phyloP scores from a whole-genome alignment of 2,888 invertebrate genomes.

The Tachystola acroxantha region DNA sequence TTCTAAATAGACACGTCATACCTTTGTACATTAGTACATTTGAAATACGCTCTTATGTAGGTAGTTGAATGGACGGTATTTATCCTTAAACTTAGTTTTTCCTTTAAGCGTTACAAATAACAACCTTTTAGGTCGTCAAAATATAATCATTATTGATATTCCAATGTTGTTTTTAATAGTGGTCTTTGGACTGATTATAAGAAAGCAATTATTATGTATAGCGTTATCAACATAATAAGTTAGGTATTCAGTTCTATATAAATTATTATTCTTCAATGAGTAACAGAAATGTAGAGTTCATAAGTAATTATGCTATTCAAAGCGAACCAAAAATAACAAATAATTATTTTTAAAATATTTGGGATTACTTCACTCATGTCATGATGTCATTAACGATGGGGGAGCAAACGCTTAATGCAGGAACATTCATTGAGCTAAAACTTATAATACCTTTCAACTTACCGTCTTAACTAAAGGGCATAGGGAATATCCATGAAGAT shows the following conservation, averaged over 20 bases:
- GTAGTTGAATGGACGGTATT: neutral
- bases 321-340: too few relatives aligned
- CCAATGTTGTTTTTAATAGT: slow-evolving; percentile 1
- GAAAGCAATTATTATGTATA: neutral
- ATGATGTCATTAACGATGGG: too few relatives aligned
- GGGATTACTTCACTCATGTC: too few relatives aligned
- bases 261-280: too few relatives aligned
- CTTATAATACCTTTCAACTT: neutral
- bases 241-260: neutral
- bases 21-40: slow-evolving; percentile 3
- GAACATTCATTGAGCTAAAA: too few relatives aligned
- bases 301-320: too few relatives aligned
- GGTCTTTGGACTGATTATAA: neutral
- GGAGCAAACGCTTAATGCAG: too few relatives aligned
- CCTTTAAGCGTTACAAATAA: too few relatives aligned
- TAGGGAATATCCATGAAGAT: slow-evolving; percentile 51
- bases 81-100: slow-evolving; percentile 1
- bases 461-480: slow-evolving; percentile 12
- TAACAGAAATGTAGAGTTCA: too few relatives aligned
- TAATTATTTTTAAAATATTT: too few relatives aligned
- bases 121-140: too few relatives aligned
- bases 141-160: too few relatives aligned
- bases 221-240: neutral
- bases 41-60: neutral
- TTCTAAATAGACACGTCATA: slow-evolving; percentile 33